A percentile compares a stretch with the other conserved stretches of the same genome.
These are phyloP conservation scores for Petroica traversi DNA, from an alignment of 2,113 vertebrate species.

Conservation along the genomic window DNA sequence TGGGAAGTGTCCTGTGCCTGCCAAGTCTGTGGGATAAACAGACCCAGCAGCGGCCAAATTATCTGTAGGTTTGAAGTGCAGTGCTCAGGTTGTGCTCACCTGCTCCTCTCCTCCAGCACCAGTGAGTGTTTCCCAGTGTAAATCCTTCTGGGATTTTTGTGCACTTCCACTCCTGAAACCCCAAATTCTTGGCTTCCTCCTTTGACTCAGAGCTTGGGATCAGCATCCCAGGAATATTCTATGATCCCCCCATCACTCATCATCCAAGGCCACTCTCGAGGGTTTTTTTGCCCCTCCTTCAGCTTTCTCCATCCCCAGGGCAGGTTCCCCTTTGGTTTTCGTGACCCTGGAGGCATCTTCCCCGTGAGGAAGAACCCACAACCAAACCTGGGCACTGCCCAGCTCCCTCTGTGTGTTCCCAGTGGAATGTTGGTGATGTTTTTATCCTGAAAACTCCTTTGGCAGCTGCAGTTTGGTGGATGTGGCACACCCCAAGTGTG, in stretches of 20 bases:
- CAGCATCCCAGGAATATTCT: not conserved
- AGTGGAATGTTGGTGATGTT: not conserved
- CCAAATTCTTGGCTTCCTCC: not conserved
- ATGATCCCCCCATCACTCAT: not conserved
- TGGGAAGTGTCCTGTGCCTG: not conserved
- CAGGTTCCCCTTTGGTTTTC: not conserved
- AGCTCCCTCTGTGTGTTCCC: not conserved
- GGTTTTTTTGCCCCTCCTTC: not conserved
- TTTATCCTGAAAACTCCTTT: not conserved
- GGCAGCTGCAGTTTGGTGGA: not conserved
- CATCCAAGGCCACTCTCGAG: not conserved
- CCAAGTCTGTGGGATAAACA: constrained; percentile 29
- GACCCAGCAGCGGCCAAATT: not conserved
- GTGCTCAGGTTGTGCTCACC: not conserved
- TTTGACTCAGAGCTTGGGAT: not conserved
- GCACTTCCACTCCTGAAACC: not conserved
- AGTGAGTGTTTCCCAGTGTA: accelerated
- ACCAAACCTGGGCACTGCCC: not conserved
- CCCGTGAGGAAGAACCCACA: not conserved
- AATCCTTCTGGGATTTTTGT: accelerated
- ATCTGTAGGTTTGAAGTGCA: not conserved
- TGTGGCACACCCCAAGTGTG: not conserved
- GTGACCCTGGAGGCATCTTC: not conserved
- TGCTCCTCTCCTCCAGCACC: not conserved
- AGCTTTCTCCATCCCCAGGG: not conserved